These are phyloP conservation scores for Bombus fervidus DNA, from an alignment of 1,140 invertebrate species.

Conservation along the genomic window DNA sequence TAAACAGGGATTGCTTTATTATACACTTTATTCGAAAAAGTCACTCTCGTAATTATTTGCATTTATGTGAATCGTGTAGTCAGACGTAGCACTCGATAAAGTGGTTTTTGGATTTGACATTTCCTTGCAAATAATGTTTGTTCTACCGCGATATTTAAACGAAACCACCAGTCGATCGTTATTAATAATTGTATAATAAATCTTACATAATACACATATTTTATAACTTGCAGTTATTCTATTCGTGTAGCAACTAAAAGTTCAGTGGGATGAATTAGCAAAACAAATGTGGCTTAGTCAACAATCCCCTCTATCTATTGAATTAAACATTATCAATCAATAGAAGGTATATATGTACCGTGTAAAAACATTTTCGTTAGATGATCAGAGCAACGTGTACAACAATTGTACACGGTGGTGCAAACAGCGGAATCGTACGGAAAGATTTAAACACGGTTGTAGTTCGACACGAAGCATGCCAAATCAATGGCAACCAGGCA, in stretches of 20 bases:
- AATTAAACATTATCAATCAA: background rate
- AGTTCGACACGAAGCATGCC: background rate
- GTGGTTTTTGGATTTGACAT: too few relatives aligned
- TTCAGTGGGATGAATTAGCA: background rate
- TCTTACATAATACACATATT: background rate
- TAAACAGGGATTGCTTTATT: too few relatives aligned
- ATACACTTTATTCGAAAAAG: too few relatives aligned
- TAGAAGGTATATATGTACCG: background rate
- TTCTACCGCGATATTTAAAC: too few relatives aligned
- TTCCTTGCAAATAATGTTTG: too few relatives aligned
- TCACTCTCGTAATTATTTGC: too few relatives aligned
- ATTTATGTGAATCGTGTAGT: too few relatives aligned
- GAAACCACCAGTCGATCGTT: too few relatives aligned
- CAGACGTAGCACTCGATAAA: too few relatives aligned
- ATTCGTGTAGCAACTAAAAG: background rate
- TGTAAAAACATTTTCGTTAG: background rate
- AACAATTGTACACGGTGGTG: background rate
- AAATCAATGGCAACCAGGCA: conserved; percentile 11
- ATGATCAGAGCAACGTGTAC: background rate
- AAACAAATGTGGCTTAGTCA: background rate
- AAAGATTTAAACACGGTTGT: conserved; percentile 2
- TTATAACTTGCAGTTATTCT: background rate
- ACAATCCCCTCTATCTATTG: background rate
- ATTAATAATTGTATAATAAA: too few relatives aligned
- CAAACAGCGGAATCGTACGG: background rate